These are phyloP conservation scores for Trissonchulus sp. DNA, from an alignment of 2,888 invertebrate species.

Conservation along the genomic window DNA sequence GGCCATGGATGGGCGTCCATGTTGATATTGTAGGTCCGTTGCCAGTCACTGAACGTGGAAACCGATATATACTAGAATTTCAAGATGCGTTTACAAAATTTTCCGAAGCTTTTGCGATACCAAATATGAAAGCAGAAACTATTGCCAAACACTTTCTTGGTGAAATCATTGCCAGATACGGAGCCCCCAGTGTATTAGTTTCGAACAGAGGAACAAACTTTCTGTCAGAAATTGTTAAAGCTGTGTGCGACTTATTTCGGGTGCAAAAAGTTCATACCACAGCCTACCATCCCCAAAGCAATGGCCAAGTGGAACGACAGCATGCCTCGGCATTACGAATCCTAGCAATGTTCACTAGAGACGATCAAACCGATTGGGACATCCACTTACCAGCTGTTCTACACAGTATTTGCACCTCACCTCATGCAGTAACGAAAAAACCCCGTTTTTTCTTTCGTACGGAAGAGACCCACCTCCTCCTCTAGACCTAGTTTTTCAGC, in stretches of 20 bases:
- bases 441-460: not conserved
- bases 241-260: not conserved
- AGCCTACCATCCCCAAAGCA: not conserved
- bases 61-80: not conserved
- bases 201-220: not conserved
- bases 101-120: not conserved
- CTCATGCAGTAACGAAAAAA: not conserved
- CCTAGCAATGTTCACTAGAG: not conserved
- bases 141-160: not conserved
- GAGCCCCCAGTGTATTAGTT: not conserved
- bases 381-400: not conserved
- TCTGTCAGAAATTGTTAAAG: not conserved
- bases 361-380: not conserved
- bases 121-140: not conserved
- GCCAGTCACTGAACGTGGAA: not conserved
- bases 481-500: not conserved
- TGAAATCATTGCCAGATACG: not conserved
- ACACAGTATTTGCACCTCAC: not conserved
- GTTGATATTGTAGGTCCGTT: not conserved
- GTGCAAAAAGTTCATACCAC: not conserved
- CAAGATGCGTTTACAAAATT: not conserved
- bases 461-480: not conserved
- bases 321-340: not conserved
- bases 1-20: not conserved
- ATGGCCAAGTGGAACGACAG: slow-evolving; percentile 3